phyloP scores from a whole-genome alignment of 2,888 invertebrate genomes.

The Phlogophora meticulosa region DNA sequence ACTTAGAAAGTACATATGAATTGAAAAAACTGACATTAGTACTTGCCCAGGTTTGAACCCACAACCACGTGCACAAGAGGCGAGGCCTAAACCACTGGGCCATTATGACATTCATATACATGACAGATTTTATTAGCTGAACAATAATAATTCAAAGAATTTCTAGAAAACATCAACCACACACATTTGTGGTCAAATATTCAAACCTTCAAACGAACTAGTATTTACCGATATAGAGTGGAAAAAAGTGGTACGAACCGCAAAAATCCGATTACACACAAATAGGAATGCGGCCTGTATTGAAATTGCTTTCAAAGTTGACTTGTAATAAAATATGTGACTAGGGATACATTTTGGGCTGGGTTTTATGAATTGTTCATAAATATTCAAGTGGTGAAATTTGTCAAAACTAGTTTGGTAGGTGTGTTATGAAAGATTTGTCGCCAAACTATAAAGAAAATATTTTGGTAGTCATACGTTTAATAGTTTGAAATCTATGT shows the following conservation, averaged over 20 bases:
- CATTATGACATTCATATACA: too few species aligned
- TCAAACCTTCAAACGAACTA: not conserved
- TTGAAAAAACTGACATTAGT: too few species aligned
- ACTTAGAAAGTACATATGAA: too few species aligned
- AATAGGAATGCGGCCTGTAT: conserved; percentile 12
- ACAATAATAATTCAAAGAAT: too few species aligned
- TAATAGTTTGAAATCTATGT: too few species aligned
- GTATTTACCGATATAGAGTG: not conserved
- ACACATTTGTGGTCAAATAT: not conserved
- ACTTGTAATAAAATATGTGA: conserved; percentile 2
- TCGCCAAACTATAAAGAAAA: too few species aligned
- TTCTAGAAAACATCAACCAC: not conserved
- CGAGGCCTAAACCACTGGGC: too few species aligned
- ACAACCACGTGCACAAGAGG: too few species aligned
- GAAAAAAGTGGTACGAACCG: conserved; percentile 14
- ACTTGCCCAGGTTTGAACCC: too few species aligned
- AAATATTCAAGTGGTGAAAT: not conserved
- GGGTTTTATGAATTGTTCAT: not conserved
- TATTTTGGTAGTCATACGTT: too few species aligned
- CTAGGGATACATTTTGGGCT: not conserved
- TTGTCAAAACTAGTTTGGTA: too few species aligned
- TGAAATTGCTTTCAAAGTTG: conserved; percentile 25
- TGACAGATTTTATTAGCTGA: not conserved
- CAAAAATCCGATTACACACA: conserved; percentile 8
- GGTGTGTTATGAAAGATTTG: too few species aligned